Evolutionary conservation across 2,113 vertebrate species (phyloP).

Genomic region (Actenoides lindsayi): DNA sequence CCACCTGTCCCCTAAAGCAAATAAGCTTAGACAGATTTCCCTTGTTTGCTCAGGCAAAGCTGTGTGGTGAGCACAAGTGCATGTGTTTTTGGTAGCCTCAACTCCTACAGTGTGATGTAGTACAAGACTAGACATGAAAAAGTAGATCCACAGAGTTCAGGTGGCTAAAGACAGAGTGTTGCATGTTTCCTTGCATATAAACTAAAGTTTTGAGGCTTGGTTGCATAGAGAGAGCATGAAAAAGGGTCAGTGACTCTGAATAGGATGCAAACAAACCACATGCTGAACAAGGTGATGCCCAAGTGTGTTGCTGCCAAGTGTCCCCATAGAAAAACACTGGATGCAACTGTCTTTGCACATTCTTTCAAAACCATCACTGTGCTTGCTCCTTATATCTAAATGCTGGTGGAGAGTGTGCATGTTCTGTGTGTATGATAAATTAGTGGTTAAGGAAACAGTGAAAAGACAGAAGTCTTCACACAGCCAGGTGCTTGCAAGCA

Average conservation of each 20-base stretch:
- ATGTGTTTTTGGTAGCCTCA: background rate
- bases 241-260: background rate
- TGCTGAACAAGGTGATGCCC: background rate
- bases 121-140: background rate
- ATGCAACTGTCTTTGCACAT: background rate
- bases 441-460: background rate
- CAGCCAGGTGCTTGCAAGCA: background rate
- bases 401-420: background rate
- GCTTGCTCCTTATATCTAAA: background rate
- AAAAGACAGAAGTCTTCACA: background rate
- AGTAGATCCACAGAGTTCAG: background rate
- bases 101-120: background rate
- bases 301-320: background rate
- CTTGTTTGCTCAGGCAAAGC: background rate
- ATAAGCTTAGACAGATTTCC: background rate
- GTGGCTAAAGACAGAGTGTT: background rate
- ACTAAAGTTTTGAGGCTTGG: background rate
- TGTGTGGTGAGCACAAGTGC: background rate
- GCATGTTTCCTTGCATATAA: background rate
- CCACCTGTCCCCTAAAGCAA: accelerated
- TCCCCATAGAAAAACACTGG: background rate
- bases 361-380: background rate
- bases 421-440: background rate
- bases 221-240: background rate
- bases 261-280: accelerated